A percentile compares a stretch with the other conserved stretches of the same genome.
phyloP scores from a whole-genome alignment of 2,797 vertebrate genomes.

The Erpetoichthys calabaricus region DNA sequence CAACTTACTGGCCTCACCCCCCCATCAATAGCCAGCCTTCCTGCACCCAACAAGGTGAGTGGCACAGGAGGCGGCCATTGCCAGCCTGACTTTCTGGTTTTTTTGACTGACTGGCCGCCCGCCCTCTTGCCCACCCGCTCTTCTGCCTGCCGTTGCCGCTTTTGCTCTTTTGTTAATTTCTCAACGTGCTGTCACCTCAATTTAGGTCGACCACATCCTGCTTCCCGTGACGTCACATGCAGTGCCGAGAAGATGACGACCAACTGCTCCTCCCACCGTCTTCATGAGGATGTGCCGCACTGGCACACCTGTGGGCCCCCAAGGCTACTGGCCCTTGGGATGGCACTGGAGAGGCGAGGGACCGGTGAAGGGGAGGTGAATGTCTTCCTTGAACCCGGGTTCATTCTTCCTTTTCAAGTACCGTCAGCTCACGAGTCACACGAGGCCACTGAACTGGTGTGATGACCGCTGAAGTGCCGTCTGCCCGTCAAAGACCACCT shows the following conservation, averaged over 20 bases:
- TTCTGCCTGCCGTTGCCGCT: constrained; percentile 9
- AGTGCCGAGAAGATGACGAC: constrained; percentile 26
- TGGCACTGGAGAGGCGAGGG: too few species aligned
- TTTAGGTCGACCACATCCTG: constrained; percentile 72
- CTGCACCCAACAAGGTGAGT: background rate
- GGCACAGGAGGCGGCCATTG: background rate
- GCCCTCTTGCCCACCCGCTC: background rate
- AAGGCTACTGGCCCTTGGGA: too few species aligned
- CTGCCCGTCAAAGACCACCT: too few species aligned
- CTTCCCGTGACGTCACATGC: constrained; percentile 31
- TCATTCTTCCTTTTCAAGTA: background rate
- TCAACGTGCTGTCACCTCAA: constrained; percentile 24
- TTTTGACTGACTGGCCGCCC: background rate
- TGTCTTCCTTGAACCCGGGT: background rate
- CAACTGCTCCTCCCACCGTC: background rate
- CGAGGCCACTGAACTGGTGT: too few species aligned
- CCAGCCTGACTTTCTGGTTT: background rate
- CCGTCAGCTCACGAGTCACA: too few species aligned
- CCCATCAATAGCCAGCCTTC: background rate
- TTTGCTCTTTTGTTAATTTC: constrained; percentile 14
- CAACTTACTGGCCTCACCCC: too few species aligned
- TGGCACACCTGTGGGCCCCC: too few species aligned
- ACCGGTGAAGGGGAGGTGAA: too few species aligned
- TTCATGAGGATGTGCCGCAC: too few species aligned
- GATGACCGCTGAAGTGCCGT: too few species aligned